A percentile compares a stretch with the other conserved stretches of the same genome.
Evolutionary conservation across 2,888 invertebrate genomes (phyloP).

Genomic region (Orthosia gothica): DNA sequence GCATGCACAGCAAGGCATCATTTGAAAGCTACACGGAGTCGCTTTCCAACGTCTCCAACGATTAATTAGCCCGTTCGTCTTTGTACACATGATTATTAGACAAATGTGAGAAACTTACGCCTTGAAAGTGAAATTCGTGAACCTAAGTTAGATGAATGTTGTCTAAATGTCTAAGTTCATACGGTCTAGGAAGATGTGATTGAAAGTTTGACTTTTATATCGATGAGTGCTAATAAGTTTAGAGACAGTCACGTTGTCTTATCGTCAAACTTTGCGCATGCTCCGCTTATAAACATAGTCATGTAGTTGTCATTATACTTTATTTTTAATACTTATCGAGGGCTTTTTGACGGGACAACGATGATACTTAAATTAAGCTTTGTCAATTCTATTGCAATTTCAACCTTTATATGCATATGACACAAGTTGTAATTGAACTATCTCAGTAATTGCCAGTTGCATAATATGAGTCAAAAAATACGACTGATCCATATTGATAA

Average conservation of each 20-base stretch:
- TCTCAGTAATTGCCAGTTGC: too few relatives aligned
- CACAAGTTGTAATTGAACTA: too few relatives aligned
- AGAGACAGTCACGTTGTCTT: neutral
- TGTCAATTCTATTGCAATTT: neutral
- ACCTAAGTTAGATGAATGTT: constrained; percentile 17
- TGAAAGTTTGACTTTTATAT: neutral
- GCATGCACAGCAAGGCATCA: constrained; percentile 68
- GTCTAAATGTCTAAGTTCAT: neutral
- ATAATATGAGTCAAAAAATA: neutral
- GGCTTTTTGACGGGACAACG: too few relatives aligned
- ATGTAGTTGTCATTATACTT: too few relatives aligned
- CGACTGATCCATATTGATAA: neutral
- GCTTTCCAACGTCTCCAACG: constrained; percentile 74
- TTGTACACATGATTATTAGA: constrained; percentile 66
- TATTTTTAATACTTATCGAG: too few relatives aligned
- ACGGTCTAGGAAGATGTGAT: neutral
- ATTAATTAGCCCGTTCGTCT: constrained; percentile 76
- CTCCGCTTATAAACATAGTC: too few relatives aligned
- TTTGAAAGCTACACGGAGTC: constrained; percentile 73
- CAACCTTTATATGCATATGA: too few relatives aligned
- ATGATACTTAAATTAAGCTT: neutral
- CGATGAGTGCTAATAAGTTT: neutral
- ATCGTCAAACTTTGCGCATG: too few relatives aligned
- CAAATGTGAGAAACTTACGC: constrained; percentile 58
- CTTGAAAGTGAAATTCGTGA: constrained; percentile 55